Evolutionary conservation across 2,113 vertebrate genomes (phyloP).

Genomic region (Sorex araneus): DNA sequence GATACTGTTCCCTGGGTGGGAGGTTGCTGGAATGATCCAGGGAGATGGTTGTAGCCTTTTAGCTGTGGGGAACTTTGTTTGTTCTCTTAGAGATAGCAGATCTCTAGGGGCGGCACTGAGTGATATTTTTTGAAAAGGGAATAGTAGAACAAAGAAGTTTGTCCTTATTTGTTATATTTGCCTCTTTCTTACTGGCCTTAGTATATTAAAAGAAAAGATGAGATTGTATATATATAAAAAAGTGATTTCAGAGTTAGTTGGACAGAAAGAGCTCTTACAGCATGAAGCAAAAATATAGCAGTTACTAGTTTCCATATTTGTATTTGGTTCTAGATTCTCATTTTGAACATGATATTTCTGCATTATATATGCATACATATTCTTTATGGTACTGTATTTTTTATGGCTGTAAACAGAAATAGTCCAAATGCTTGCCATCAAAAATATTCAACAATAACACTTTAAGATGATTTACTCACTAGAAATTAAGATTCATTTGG

Average conservation of each 20-base stretch:
- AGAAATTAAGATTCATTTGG: not conserved
- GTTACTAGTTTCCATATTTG: not conserved
- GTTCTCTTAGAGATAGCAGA: too few species aligned
- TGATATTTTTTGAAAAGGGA: too few species aligned
- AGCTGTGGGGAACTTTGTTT: too few species aligned
- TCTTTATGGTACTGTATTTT: too few species aligned
- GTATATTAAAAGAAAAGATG: not conserved
- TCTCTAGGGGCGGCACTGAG: too few species aligned
- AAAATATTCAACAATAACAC: not conserved
- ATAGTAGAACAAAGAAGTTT: too few species aligned
- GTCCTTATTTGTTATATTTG: too few species aligned
- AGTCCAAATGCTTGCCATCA: not conserved
- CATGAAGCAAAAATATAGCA: not conserved
- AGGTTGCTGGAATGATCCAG: too few species aligned
- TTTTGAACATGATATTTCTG: too few species aligned
- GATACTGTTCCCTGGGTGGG: too few species aligned
- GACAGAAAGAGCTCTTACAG: not conserved
- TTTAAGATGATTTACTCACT: not conserved
- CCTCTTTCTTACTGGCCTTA: not conserved
- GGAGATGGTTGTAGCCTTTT: too few species aligned
- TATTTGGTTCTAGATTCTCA: not conserved
- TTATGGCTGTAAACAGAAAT: not conserved
- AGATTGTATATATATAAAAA: not conserved
- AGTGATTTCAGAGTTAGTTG: conserved; percentile 27
- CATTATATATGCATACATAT: too few species aligned